Conservation (phyloP, 2,888 invertebrate genomes). For the Mythimna loreyi region DNA sequence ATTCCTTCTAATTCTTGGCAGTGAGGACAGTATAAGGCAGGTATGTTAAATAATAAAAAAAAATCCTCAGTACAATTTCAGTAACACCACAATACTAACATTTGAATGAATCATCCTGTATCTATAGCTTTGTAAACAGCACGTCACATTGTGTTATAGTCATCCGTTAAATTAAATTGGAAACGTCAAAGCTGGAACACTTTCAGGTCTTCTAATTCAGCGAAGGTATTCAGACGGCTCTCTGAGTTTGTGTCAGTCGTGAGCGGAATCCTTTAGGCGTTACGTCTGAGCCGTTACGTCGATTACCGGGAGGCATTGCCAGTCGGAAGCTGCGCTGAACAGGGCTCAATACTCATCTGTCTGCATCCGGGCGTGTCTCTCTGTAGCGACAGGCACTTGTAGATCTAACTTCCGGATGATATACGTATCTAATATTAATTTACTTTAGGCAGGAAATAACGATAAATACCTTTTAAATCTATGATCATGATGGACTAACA, state of each 20-base stretch:
- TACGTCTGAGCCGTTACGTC: slow-evolving; percentile 41
- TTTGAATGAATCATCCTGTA: background rate
- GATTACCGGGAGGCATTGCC: slow-evolving; percentile 53
- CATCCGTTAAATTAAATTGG: slow-evolving; percentile 10
- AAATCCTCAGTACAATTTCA: no score
- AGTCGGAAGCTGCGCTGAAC: slow-evolving; percentile 63
- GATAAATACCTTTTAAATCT: background rate
- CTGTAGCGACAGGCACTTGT: slow-evolving; percentile 18
- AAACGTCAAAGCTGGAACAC: slow-evolving; percentile 7
- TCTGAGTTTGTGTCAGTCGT: background rate
- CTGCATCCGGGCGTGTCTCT: slow-evolving; percentile 60
- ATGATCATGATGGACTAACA: no score
- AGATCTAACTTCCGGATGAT: slow-evolving; percentile 28
- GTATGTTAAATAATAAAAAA: background rate
- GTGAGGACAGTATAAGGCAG: no score
- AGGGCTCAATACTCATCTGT: slow-evolving; percentile 65
- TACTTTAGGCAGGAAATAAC: background rate
- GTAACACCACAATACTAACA: background rate
- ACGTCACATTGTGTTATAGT: background rate
- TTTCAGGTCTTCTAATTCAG: slow-evolving; percentile 7
- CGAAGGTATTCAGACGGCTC: background rate
- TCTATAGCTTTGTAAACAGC: background rate
- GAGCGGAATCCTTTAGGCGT: slow-evolving; percentile 29
- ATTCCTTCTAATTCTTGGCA: no score
- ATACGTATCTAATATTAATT: background rate